Evolutionary conservation across 2,888 invertebrate genomes (phyloP).

Genomic region (Papilio protenor): DNA sequence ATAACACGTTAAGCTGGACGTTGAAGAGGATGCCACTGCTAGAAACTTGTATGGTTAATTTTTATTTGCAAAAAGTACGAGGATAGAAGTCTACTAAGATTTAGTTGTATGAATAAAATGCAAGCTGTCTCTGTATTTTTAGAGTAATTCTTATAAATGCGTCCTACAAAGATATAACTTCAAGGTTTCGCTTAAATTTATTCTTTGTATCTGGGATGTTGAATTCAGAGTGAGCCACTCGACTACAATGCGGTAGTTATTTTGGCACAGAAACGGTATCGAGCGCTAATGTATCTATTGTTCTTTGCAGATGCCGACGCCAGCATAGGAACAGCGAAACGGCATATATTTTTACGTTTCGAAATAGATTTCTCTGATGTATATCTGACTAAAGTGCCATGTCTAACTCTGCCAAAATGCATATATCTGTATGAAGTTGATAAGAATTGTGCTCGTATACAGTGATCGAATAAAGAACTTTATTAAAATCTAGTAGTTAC

Average conservation of each 20-base stretch:
- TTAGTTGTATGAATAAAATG: not conserved
- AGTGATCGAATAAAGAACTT: not conserved
- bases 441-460: no score
- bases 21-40: no score
- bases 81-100: not conserved
- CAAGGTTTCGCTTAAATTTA: not conserved
- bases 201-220: constrained; percentile 11
- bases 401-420: constrained; percentile 21
- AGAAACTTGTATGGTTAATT: not conserved
- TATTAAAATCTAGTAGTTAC: not conserved
- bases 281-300: constrained; percentile 43
- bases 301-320: constrained; percentile 31
- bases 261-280: constrained; percentile 40
- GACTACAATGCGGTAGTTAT: constrained; percentile 29
- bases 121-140: not conserved
- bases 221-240: constrained; percentile 15
- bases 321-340: constrained; percentile 14
- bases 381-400: constrained; percentile 22
- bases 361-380: constrained; percentile 30
- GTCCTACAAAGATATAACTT: not conserved
- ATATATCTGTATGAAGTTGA: no score
- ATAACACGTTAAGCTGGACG: no score
- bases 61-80: not conserved
- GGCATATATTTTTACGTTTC: constrained; percentile 31
- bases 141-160: not conserved